Evolutionary conservation across 2,888 invertebrate species (phyloP), one percentile per base, ranked within the genome.

Genomic region (Athrips mouffetella): DNA sequence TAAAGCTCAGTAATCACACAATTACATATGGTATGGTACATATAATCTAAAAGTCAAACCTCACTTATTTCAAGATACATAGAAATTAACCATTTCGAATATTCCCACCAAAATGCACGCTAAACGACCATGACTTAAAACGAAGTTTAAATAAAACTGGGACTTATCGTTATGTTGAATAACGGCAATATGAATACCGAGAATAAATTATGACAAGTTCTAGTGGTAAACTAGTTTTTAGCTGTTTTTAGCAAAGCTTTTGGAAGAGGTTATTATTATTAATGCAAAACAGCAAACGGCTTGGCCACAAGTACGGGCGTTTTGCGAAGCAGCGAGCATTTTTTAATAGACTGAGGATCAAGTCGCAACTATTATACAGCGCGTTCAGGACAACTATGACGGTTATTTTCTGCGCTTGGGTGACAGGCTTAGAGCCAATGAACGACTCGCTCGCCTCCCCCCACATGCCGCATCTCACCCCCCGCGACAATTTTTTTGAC

Each of bases 221-320:
- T 45, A 49, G 45, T 23, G 3, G 37, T 23, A 40, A 49, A 49
- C 49, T 39, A 15, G 49, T 49, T 49, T 37, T 25, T 30, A 18
- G 33, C 18, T 33, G 33, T 23, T 33, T 45, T 46, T 16, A 29
- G 37, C n/a, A n/a, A n/a, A n/a, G n/a, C n/a, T n/a, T n/a, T n/a
- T n/a, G n/a, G n/a, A n/a, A n/a, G 20, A 46, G 18, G 37, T 33
- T 21, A 10, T 15, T 8, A 18, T n/a, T n/a, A n/a, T n/a, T n/a
- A n/a, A n/a, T 1, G 7, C 44, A 10, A n/a, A 8, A 16, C 16
- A n/a, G 40, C 2, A 16, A 25, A 10, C 25, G 25, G n/a, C n/a
- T n/a, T n/a, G n/a, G n/a, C n/a, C n/a, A n/a, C n/a, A n/a, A n/a
- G n/a, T n/a, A n/a, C n/a, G n/a, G n/a, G n/a, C n/a, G n/a, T n/a